Percentiles rank a stretch among this genome's conserved stretches.
These are phyloP conservation scores for Euwallacea fornicatus DNA, from an alignment of 1,140 invertebrate species.

Conservation along the genomic window DNA sequence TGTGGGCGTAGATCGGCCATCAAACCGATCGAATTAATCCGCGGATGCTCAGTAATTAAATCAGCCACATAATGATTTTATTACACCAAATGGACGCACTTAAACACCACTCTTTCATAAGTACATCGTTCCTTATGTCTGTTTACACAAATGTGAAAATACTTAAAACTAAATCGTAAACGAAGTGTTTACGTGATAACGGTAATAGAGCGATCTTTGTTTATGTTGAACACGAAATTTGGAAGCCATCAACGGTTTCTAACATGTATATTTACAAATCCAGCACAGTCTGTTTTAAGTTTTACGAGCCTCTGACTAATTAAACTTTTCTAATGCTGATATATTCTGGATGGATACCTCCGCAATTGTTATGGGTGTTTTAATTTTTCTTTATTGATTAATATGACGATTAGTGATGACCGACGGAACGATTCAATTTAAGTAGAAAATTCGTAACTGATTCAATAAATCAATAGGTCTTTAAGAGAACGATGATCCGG, in stretches of 20 bases:
- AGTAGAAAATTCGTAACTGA: too few species aligned
- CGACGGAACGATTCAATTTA: too few species aligned
- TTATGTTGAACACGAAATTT: constrained; percentile 49
- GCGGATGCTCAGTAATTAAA: constrained; percentile 17
- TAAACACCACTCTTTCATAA: constrained; percentile 30
- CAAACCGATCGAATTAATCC: constrained; percentile 12
- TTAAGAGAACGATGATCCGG: too few species aligned
- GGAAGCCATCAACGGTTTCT: constrained; percentile 50
- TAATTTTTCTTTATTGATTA: too few species aligned
- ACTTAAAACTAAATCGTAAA: constrained; percentile 50
- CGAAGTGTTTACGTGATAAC: constrained; percentile 47
- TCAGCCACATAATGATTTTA: constrained; percentile 33
- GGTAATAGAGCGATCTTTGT: constrained; percentile 47
- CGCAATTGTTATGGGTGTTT: neutral
- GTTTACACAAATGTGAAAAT: constrained; percentile 49
- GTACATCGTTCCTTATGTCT: constrained; percentile 37
- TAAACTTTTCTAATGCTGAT: constrained; percentile 38
- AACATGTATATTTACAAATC: constrained; percentile 47
- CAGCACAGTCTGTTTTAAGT: constrained; percentile 48
- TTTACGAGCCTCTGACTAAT: constrained; percentile 40
- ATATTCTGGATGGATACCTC: constrained; percentile 32
- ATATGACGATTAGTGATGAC: too few species aligned
- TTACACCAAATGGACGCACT: constrained; percentile 30
- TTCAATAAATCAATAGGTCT: too few species aligned
- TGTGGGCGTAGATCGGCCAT: neutral